Conservation (phyloP, 1,140 invertebrate species). For the Pachyrhynchus sulphureomaculatus region DNA sequence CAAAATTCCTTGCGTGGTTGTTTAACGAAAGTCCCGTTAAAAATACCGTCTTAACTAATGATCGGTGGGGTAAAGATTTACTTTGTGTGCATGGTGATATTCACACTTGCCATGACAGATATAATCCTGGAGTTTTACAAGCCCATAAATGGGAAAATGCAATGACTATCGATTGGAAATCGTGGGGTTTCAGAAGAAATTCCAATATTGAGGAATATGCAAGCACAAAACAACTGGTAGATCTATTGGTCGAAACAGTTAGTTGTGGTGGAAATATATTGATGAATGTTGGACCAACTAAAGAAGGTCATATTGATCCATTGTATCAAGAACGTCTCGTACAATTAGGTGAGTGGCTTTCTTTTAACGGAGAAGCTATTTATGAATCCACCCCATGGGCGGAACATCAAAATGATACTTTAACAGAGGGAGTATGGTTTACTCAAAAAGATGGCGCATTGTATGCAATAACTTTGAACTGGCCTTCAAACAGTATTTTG, state of each 20-base stretch:
- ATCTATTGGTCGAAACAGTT: slow-evolving; percentile 74
- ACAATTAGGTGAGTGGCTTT: slow-evolving; percentile 74
- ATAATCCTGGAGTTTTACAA: slow-evolving; percentile 77
- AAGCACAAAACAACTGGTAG: slow-evolving; percentile 71
- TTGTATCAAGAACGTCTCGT: slow-evolving; percentile 87
- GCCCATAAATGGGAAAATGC: slow-evolving; percentile 89
- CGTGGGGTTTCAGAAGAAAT: slow-evolving; percentile 86
- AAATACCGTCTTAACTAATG: slow-evolving; percentile 84
- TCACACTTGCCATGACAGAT: slow-evolving; percentile 83
- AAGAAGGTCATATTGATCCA: slow-evolving; percentile 82
- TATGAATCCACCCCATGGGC: slow-evolving; percentile 76
- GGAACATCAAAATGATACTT: slow-evolving; percentile 84
- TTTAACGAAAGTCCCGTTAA: slow-evolving; percentile 94
- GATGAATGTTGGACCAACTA: slow-evolving; percentile 89
- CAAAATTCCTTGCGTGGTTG: slow-evolving; percentile 75
- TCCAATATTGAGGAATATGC: slow-evolving; percentile 71
- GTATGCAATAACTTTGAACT: slow-evolving; percentile 67
- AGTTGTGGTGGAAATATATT: slow-evolving; percentile 87
- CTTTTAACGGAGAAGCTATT: slow-evolving; percentile 86
- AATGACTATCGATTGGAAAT: slow-evolving; percentile 84
- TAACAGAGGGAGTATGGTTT: slow-evolving; percentile 69
- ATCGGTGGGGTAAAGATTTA: slow-evolving; percentile 78
- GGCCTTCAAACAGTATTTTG: slow-evolving; percentile 62
- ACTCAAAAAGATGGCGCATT: slow-evolving; percentile 57
- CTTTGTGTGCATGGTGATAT: slow-evolving; percentile 87